Conservation (phyloP, 2,888 invertebrate genomes). For the Platycheirus albimanus region DNA sequence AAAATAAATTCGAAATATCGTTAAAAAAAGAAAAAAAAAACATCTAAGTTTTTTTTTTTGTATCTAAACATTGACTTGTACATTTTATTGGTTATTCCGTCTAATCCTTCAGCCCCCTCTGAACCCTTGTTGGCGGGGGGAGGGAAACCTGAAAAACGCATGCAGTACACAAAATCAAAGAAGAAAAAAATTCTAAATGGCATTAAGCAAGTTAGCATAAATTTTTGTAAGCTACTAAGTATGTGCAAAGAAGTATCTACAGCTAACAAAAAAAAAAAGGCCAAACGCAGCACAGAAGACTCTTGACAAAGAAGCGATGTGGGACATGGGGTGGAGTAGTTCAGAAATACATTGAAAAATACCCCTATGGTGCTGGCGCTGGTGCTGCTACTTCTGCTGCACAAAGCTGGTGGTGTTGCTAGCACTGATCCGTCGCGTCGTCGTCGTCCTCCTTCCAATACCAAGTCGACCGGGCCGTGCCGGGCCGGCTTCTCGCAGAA, state of each 20-base stretch:
- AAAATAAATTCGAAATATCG: conserved; percentile 65
- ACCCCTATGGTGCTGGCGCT: conserved; percentile 50
- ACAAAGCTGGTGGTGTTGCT: conserved; percentile 42
- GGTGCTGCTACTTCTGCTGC: too few relatives aligned
- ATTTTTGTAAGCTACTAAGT: conserved; percentile 65
- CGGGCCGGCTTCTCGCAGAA: conserved; percentile 32
- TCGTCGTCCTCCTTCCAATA: too few relatives aligned
- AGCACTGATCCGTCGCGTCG: conserved; percentile 24
- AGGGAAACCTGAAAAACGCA: conserved; percentile 42
- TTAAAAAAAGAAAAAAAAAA: conserved; percentile 45
- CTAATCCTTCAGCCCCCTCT: conserved; percentile 1
- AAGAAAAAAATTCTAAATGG: conserved; percentile 53
- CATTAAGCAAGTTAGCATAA: conserved; percentile 71
- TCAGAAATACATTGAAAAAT: conserved; percentile 29
- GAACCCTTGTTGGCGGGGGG: background rate
- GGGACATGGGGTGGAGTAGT: conserved; percentile 30
- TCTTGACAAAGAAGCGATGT: conserved; percentile 23
- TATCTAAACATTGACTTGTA: conserved; percentile 71
- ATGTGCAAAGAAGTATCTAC: conserved; percentile 22
- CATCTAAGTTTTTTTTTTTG: conserved; percentile 28
- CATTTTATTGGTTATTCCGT: conserved; percentile 60
- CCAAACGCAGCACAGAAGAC: conserved; percentile 34
- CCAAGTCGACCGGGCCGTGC: conserved; percentile 15
- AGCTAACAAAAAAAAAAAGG: conserved; percentile 23
- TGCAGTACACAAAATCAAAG: conserved; percentile 53